These are phyloP conservation scores for Nesometra sesokonis DNA, from an alignment of 35 echinoderm and acorn worm species.

Conservation along the genomic window DNA sequence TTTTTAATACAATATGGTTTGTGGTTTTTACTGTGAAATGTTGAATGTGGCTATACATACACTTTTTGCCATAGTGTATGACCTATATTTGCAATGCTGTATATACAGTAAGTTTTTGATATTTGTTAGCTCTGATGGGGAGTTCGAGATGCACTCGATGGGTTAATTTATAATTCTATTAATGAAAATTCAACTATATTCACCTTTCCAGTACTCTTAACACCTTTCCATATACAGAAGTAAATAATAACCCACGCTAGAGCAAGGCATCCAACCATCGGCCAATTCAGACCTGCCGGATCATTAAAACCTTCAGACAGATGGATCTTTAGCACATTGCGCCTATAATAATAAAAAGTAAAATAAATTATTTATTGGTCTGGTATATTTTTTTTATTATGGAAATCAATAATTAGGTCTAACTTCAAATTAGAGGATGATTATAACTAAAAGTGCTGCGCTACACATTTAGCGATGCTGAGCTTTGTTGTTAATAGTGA, in stretches of 20 bases:
- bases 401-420: background rate
- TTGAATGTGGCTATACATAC: too few relatives aligned
- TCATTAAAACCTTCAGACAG: conserved; percentile 44
- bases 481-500: too few relatives aligned
- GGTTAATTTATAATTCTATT: background rate
- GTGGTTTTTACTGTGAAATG: too few relatives aligned
- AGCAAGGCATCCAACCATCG: conserved; percentile 52
- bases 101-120: too few relatives aligned
- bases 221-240: conserved; percentile 76
- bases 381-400: background rate
- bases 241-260: conserved; percentile 63
- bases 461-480: background rate
- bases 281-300: conserved; percentile 49
- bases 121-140: background rate
- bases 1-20: too few relatives aligned
- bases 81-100: too few relatives aligned
- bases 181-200: background rate
- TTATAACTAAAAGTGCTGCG: background rate
- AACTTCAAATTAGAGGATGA: background rate
- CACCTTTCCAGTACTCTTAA: conserved; percentile 88
- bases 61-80: too few relatives aligned
- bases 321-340: background rate
- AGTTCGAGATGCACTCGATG: background rate
- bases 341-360: background rate
- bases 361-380: background rate